Base-by-base conservation (phyloP, 2,888 invertebrate species). In the Trisateles emortualis region DNA sequence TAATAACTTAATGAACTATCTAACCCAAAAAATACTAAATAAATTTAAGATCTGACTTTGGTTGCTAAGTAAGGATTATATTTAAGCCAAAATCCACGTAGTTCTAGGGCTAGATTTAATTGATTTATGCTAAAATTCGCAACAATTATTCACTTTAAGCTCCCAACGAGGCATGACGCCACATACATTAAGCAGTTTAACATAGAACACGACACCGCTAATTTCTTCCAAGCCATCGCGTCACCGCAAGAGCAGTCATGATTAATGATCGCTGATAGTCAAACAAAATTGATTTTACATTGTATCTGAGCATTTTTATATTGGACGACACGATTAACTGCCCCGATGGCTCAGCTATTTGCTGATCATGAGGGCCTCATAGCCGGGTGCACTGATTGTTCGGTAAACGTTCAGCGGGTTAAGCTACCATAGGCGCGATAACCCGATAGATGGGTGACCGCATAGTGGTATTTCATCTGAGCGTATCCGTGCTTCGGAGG, bases 271-370 rank as follows among this genome's bases (percentile, higher is more conserved):
- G 35, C 38, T 45, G 48, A 40, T 58, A 47, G 42, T 55, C 45
- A 51, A 40, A 44, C 46, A 39, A 67, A 58, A 66, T 67, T 70
- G 62, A 70, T 66, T 70, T 69, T 49, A 44, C 41, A 51, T 52
- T 46, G 49, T 52, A 44, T 41, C 17, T 29, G 11, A 8, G 10
- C 5, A 6, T 22, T 39, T 39, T 22, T 22, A 24, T 39, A 22
- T 8, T 11, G 11, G 1, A 22, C 22, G 22, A 39, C 1, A 8
- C 9, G 1, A 6, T 8, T 26, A 26, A 22, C 22, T n/a, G n/a
- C n/a, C n/a, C n/a, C n/a, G n/a, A n/a, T n/a, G n/a, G n/a, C n/a
- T n/a, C n/a, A n/a, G n/a, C n/a, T n/a, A n/a, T n/a, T n/a, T n/a
- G n/a, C n/a, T n/a, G n/a, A n/a, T n/a, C n/a, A n/a, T n/a, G n/a